Conservation (phyloP, 2,888 invertebrate species). For the Nomada fabriciana region DNA sequence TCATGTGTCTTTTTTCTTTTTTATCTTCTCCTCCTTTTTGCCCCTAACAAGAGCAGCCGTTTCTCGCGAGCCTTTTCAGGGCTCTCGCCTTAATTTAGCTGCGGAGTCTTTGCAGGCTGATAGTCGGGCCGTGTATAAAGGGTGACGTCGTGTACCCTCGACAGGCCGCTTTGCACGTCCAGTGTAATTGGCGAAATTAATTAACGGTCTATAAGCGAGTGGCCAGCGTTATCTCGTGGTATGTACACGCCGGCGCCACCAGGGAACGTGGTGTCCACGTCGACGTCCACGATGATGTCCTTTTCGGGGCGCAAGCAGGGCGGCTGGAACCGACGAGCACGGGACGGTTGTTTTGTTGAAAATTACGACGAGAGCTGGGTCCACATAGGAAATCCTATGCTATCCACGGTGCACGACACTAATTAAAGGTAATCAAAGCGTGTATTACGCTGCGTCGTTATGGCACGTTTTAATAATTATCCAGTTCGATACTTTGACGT, state of each 20-base stretch:
- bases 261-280: background rate
- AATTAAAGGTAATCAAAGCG: slow-evolving; percentile 14
- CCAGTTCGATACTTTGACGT: too few relatives aligned
- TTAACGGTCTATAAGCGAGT: slow-evolving; percentile 74
- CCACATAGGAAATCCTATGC: background rate
- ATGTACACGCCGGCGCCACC: slow-evolving; percentile 31
- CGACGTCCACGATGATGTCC: slow-evolving; percentile 17
- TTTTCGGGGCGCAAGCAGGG: background rate
- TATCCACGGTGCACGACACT: background rate
- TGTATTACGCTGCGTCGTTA: slow-evolving; percentile 6
- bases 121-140: slow-evolving; percentile 31
- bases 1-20: background rate
- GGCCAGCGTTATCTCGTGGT: slow-evolving; percentile 45
- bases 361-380: slow-evolving; percentile 16
- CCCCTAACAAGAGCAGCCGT: background rate
- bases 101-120: background rate
- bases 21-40: background rate
- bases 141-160: slow-evolving; percentile 16
- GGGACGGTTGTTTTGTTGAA: slow-evolving; percentile 7
- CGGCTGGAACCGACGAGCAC: background rate
- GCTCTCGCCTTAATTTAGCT: slow-evolving; percentile 14
- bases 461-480: background rate
- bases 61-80: slow-evolving; percentile 4
- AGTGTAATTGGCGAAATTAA: slow-evolving; percentile 77
- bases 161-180: slow-evolving; percentile 49